Percentiles rank a stretch among this genome's conserved stretches.
Conservation (phyloP, 2,888 invertebrate species). For the Dolichomitus sp. region DNA sequence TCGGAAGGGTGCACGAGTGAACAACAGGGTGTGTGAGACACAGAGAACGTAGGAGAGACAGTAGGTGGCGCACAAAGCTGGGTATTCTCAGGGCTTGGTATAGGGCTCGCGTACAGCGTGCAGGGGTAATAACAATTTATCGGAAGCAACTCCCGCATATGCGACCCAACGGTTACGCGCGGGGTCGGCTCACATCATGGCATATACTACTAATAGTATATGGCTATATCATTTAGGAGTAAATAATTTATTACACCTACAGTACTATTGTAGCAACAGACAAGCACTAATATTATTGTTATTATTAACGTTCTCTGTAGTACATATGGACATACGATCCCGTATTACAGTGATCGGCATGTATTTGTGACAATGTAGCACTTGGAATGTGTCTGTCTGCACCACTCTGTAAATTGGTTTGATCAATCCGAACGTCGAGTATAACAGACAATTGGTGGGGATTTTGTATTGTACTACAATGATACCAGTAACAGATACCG, state of each 20-base stretch:
- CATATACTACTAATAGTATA: slow-evolving; percentile 8
- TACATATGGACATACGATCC: background rate
- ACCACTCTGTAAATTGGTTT: slow-evolving; percentile 38
- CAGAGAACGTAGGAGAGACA: background rate
- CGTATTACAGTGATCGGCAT: background rate
- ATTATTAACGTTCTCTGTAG: slow-evolving; percentile 11
- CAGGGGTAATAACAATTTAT: slow-evolving; percentile 59
- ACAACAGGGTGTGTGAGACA: background rate
- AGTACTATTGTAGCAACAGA: slow-evolving; percentile 4
- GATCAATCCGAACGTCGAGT: slow-evolving; percentile 49
- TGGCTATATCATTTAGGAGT: slow-evolving; percentile 39
- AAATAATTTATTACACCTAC: slow-evolving; percentile 45
- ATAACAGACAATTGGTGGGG: slow-evolving; percentile 35
- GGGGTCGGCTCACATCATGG: slow-evolving; percentile 34
- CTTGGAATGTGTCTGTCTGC: slow-evolving; percentile 1
- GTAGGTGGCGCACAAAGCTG: slow-evolving; percentile 9
- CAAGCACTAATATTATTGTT: slow-evolving; percentile 29
- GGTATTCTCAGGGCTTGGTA: slow-evolving; percentile 7
- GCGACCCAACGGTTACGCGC: slow-evolving; percentile 42
- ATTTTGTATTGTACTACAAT: slow-evolving; percentile 29
- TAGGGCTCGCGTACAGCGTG: slow-evolving; percentile 24
- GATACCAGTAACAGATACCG: slow-evolving; percentile 12
- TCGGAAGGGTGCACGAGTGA: background rate
- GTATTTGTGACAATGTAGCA: slow-evolving; percentile 8
- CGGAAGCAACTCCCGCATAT: slow-evolving; percentile 47